Evolutionary conservation across 1,140 invertebrate species (phyloP).

Genomic region (Cotesia chilonis): DNA sequence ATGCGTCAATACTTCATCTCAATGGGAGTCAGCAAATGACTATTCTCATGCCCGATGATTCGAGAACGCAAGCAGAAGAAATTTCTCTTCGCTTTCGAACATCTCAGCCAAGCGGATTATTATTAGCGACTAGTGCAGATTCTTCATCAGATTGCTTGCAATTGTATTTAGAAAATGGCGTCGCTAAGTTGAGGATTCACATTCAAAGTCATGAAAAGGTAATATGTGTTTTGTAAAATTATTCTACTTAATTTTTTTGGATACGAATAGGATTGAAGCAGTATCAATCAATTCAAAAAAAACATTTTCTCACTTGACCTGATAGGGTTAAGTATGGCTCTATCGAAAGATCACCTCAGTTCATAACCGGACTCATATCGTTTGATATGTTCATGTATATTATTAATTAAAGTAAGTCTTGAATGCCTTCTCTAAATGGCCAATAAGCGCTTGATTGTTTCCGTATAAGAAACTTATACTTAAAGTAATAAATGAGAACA

Average conservation of each 20-base stretch:
- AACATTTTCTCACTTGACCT: no score
- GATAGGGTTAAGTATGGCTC: no score
- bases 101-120: slow-evolving; percentile 75
- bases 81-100: slow-evolving; percentile 89
- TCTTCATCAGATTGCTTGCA: slow-evolving; percentile 83
- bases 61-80: slow-evolving; percentile 91
- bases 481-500: no score
- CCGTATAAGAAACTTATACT: no score
- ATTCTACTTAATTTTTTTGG: background rate
- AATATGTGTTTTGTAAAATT: slow-evolving; percentile 41
- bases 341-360: no score
- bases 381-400: no score
- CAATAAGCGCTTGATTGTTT: no score
- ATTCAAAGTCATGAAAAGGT: slow-evolving; percentile 89
- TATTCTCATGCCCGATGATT: slow-evolving; percentile 80
- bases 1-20: slow-evolving; percentile 86
- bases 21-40: slow-evolving; percentile 89
- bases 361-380: no score
- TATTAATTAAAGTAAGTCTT: no score
- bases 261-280: no score
- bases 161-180: slow-evolving; percentile 81
- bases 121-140: slow-evolving; percentile 79
- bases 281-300: no score
- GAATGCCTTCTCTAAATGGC: no score
- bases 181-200: slow-evolving; percentile 81